These are phyloP conservation scores for Tretioscincus oriximinensis DNA, from an alignment of 2,113 vertebrate species.

Conservation along the genomic window DNA sequence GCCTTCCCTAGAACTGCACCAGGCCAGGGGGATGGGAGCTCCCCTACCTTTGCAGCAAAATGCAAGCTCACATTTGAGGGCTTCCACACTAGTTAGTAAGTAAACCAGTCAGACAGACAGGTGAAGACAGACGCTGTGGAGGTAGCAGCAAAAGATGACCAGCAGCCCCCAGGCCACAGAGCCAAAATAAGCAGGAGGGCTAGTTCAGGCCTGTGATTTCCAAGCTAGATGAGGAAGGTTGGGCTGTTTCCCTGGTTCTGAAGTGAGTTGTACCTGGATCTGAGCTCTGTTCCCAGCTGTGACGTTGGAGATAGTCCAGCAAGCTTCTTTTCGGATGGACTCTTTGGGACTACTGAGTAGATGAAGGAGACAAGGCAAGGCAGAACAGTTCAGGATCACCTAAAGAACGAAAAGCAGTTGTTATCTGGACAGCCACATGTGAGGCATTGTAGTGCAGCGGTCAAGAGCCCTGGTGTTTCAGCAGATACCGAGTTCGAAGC, in stretches of 20 bases:
- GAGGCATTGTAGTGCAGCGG: too few species aligned
- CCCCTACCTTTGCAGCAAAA: too few species aligned
- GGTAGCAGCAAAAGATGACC: background rate
- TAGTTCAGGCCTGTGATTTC: background rate
- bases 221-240: background rate
- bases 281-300: constrained; percentile 96
- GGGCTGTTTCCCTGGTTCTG: rapidly evolving
- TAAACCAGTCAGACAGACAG: too few species aligned
- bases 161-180: background rate
- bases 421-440: background rate
- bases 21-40: too few species aligned
- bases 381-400: constrained; percentile 98
- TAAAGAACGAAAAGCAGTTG: constrained; percentile 47
- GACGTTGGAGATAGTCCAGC: constrained; percentile 99
- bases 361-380: constrained; percentile 94
- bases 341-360: constrained; percentile 96
- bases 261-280: constrained; percentile 84
- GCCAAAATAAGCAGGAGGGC: too few species aligned
- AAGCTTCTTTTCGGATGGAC: constrained; percentile 97
- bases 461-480: too few species aligned
- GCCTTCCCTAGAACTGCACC: too few species aligned
- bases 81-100: too few species aligned
- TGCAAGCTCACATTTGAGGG: too few species aligned
- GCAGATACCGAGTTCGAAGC: too few species aligned
- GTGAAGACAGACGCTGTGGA: too few species aligned